Evolutionary conservation across 92 coral and sea anemone species (phyloP).

Genomic region (Desmophyllum pertusum): DNA sequence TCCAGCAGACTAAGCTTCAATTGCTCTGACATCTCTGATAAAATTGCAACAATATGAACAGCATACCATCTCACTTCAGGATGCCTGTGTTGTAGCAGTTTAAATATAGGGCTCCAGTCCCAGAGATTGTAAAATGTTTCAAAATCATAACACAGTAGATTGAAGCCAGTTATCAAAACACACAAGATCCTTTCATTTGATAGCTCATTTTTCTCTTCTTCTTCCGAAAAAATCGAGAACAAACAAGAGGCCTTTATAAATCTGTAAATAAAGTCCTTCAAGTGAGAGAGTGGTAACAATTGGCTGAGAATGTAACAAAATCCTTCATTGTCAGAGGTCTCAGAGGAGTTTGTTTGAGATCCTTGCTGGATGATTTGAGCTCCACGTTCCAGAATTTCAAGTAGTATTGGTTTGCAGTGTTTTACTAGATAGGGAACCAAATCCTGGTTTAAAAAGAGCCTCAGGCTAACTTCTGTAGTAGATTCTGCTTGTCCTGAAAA

Average conservation of each 20-base stretch:
- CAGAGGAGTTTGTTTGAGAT: slow-evolving; percentile 12
- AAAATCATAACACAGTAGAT: slow-evolving; percentile 65
- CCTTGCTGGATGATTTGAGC: slow-evolving; percentile 35
- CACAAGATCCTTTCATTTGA: slow-evolving; percentile 42
- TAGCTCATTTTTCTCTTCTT: background rate
- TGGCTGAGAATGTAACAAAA: slow-evolving; percentile 77
- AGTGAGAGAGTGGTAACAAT: slow-evolving; percentile 63
- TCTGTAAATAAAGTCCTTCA: slow-evolving; percentile 66
- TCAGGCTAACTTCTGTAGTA: slow-evolving; percentile 75
- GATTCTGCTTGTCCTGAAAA: slow-evolving; percentile 73
- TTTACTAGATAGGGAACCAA: slow-evolving; percentile 59
- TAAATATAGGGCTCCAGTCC: slow-evolving; percentile 78
- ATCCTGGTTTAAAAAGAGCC: slow-evolving; percentile 52
- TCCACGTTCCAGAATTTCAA: slow-evolving; percentile 78
- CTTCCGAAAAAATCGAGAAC: slow-evolving; percentile 45
- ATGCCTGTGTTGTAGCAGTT: slow-evolving; percentile 42
- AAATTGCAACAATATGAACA: slow-evolving; percentile 71
- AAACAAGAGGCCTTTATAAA: slow-evolving; percentile 60
- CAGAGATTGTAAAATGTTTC: slow-evolving; percentile 66
- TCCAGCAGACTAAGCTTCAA: slow-evolving; percentile 57
- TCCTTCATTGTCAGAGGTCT: slow-evolving; percentile 26
- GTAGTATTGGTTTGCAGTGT: slow-evolving; percentile 74
- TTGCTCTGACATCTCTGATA: slow-evolving; percentile 75
- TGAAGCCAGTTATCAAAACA: slow-evolving; percentile 72
- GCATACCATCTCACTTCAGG: slow-evolving; percentile 65